Conservation (phyloP, 2,113 vertebrate species). For the Corvus moneduloides region DNA sequence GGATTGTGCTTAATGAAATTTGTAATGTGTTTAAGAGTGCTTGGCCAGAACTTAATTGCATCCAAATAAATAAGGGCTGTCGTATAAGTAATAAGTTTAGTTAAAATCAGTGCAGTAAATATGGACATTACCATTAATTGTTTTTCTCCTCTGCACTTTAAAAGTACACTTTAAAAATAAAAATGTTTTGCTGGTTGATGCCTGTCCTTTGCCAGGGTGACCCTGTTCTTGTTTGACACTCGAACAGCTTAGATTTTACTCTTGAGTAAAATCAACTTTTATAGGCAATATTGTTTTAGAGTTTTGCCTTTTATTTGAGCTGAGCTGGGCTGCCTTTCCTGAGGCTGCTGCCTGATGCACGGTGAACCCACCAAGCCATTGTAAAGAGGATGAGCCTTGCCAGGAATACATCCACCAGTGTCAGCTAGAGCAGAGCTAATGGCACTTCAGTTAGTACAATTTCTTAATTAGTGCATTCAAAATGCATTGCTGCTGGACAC, state of each 20-base stretch:
- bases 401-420: not conserved
- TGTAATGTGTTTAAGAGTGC: not conserved
- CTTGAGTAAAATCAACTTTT: conserved; percentile 53
- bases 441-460: not conserved
- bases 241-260: not conserved
- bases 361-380: not conserved
- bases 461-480: not conserved
- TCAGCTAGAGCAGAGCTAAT: not conserved
- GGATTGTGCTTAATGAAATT: not conserved
- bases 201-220: not conserved
- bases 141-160: conserved; percentile 3
- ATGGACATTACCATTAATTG: not conserved
- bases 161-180: conserved; percentile 7
- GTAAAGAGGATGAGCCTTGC: not conserved
- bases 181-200: not conserved
- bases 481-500: not conserved
- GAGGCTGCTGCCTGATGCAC: not conserved
- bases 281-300: not conserved
- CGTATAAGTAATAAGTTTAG: not conserved
- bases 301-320: conserved; percentile 1
- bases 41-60: conserved; percentile 36
- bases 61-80: conserved; percentile 40
- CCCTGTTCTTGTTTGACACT: not conserved
- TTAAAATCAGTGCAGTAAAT: conserved; percentile 22
- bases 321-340: not conserved